Evolutionary conservation across 2,797 vertebrate genomes (phyloP), one percentile per base, ranked within the genome.

Genomic region (Muscicapa striata): DNA sequence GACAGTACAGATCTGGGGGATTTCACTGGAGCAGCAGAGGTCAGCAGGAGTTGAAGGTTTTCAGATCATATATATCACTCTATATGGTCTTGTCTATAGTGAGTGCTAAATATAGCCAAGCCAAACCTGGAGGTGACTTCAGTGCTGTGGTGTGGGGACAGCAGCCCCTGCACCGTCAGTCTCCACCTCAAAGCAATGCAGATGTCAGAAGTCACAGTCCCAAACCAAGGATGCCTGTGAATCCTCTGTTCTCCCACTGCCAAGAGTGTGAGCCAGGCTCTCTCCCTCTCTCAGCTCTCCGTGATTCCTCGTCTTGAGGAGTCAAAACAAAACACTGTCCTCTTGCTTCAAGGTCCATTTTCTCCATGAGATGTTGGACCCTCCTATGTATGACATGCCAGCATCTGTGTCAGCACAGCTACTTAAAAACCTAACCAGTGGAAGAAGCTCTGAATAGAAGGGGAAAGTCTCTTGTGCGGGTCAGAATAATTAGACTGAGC

Each of bases 401-500:
- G 58, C 92, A 93, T 55, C 87, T 91, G 84, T 68, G 92, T 67
- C 87, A 84, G 76, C 83, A 78, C 4, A 74, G 79, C 70, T 63
- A 66, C 93, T 91, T 63, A 85, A 69, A 90, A 89, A 93, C 79
- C 67, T 51, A 29, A 83, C 74, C 79, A 78, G 80, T 36, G 63
- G 67, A 86, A 92, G 80, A 75, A 76, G 83, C 48, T 58, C 80
- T 72, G 57, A 88, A 93, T 55, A 82, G 90, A 89, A 91, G 76
- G 76, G 52, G 84, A 75, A 93, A 94, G 82, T 93, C 94, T 96
- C 96, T 63, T 30, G 92, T 93, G 92, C 90, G 95, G 95, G 95
- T 95, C 92, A 89, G 87, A 84, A 87, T 96, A 96, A 95, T 94
- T 94, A 92, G 83, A 55, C 95, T 76, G 94, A 96, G 93, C 91